Evolutionary conservation across 2,797 vertebrate species (phyloP).

Genomic region (Pelodytes ibericus): DNA sequence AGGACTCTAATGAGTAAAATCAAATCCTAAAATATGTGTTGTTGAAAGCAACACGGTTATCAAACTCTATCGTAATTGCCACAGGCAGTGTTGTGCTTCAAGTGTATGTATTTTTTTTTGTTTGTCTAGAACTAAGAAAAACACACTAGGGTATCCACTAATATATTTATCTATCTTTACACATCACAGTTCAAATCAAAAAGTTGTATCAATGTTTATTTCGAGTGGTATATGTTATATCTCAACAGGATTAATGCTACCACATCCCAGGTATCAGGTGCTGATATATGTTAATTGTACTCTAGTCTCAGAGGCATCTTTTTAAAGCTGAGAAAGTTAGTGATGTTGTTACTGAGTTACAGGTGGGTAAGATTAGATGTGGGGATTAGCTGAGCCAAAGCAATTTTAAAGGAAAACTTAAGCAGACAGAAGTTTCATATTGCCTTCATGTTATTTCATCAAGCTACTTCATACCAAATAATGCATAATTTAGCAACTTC

Average conservation of each 20-base stretch:
- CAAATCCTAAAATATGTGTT: background rate
- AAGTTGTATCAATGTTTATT: background rate
- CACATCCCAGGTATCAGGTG: background rate
- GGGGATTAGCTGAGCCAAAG: background rate
- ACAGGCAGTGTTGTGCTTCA: background rate
- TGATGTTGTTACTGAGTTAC: background rate
- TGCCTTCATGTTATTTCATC: background rate
- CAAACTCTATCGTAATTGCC: background rate
- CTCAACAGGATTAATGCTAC: background rate
- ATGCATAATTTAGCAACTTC: background rate
- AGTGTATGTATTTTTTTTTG: too few relatives aligned
- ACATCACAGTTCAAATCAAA: background rate
- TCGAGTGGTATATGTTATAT: background rate
- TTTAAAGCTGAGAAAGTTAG: background rate
- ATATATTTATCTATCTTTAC: background rate
- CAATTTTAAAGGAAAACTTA: background rate
- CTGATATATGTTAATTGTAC: constrained; percentile 1
- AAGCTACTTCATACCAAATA: background rate
- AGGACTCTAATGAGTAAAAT: background rate
- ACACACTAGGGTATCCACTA: background rate
- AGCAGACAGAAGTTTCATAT: background rate
- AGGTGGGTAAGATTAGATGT: background rate
- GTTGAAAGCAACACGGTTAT: background rate
- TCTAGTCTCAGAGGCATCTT: background rate
- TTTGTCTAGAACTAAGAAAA: background rate